These are phyloP conservation scores for Platycercus adscitus DNA, from an alignment of 2,113 vertebrate species.

Conservation along the genomic window DNA sequence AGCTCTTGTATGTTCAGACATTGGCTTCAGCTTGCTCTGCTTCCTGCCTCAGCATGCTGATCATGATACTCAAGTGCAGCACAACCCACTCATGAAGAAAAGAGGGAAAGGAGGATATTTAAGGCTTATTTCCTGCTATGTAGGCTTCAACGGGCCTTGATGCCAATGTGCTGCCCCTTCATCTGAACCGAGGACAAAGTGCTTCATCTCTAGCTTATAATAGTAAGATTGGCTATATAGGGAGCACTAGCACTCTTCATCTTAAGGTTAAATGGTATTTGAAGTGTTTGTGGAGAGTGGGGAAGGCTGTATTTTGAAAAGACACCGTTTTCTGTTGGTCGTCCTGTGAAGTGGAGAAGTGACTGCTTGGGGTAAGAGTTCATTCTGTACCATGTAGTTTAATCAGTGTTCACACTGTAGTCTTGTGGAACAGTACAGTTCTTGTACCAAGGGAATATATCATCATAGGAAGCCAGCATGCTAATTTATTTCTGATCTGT, in stretches of 20 bases:
- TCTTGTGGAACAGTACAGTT: neutral
- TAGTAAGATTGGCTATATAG: neutral
- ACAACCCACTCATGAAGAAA: neutral
- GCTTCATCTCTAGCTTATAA: neutral
- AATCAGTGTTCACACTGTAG: neutral
- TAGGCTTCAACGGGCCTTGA: neutral
- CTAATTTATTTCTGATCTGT: neutral
- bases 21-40: neutral
- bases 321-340: neutral
- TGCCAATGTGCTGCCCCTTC: neutral
- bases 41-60: neutral
- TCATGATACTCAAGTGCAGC: neutral
- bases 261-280: neutral
- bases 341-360: neutral
- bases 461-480: neutral
- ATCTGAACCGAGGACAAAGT: neutral
- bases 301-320: neutral
- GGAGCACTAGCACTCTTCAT: neutral
- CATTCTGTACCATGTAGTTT: neutral
- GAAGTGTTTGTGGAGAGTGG: neutral
- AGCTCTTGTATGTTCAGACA: neutral
- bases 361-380: neutral
- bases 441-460: neutral
- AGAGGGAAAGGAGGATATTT: neutral
- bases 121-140: neutral